Conservation (phyloP, 2,113 vertebrate species). For the Psilopogon haemacephalus region DNA sequence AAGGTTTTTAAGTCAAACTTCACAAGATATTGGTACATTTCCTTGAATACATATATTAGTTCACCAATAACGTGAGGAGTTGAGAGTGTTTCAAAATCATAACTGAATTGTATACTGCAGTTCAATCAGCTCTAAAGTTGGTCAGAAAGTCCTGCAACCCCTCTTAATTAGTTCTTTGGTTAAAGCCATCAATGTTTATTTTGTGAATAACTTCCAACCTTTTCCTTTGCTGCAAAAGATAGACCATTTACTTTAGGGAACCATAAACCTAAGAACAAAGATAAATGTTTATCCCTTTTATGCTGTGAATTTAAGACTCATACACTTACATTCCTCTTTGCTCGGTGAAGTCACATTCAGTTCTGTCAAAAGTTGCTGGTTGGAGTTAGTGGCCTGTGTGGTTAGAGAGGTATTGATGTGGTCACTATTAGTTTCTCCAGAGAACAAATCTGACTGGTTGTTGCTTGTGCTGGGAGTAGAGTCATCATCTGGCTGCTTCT, state of each 20-base stretch:
- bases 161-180: background rate
- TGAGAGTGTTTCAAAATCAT: background rate
- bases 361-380: slow-evolving; percentile 86
- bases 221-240: background rate
- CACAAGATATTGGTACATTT: background rate
- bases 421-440: slow-evolving; percentile 89
- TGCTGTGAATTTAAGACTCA: background rate
- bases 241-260: background rate
- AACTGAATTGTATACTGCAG: background rate
- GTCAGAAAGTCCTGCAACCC: background rate
- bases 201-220: background rate
- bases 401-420: slow-evolving; percentile 90
- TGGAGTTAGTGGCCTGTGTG: slow-evolving; percentile 83
- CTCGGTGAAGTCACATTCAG: slow-evolving; percentile 84
- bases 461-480: slow-evolving; percentile 89
- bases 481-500: slow-evolving; percentile 93
- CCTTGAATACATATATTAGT: background rate
- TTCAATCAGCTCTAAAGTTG: background rate
- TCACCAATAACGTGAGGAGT: background rate
- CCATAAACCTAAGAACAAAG: background rate
- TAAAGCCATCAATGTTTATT: background rate
- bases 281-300: background rate
- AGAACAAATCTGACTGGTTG: slow-evolving; percentile 92
- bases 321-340: slow-evolving; percentile 89
- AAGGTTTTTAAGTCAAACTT: background rate